Evolutionary conservation across 2,888 invertebrate genomes (phyloP), one percentile per base, ranked within the genome.

Genomic region (Allygus modestus): DNA sequence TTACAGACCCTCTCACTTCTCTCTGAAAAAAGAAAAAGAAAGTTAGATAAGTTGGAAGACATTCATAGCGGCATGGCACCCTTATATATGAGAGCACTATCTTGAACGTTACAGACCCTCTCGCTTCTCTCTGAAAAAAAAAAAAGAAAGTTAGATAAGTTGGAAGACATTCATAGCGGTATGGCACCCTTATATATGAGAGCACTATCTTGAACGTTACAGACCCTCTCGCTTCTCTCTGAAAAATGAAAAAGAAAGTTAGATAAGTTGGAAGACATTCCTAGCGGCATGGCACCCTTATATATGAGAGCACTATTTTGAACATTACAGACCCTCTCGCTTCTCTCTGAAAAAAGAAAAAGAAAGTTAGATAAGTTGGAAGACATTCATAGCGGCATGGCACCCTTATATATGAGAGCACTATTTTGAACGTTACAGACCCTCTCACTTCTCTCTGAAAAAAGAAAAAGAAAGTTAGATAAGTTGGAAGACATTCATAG

Each of bases 131-230:
- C 97, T 97, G 94, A 84, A 93, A 94, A 89, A 89, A 20, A 31
- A 65, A 31, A n/a, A 31, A 28, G 2, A 65, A 2, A 58, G 5
- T 58, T 15, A 15, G 46, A 46, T 15, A 46, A 46, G 1, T 15
- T 2, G 1, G 17, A 15, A 46, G 46, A 46, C 9, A 17, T 15
- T 98, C 98, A 92, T 98, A 98, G 89, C 98, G 98, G 89, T 98
- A 97, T 88, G 98, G 98, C 89, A 98, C 98, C 91, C 97, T 98
- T 91, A 98, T 95, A 92, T 98, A 98, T 88, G 98, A 99, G 89
- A 99, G 99, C 90, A 99, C 98, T 91, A 99, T 98, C 94, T 99
- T 99, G 94, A 99, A 97, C 88, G 98, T 98, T 90, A 99, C 97
- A 89, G 98, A 98, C 90, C 99, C 99, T 90, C 98, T 94, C 90